Evolutionary conservation across 1,140 invertebrate genomes (phyloP).

Genomic region (Neoseiulus cucumeris): DNA sequence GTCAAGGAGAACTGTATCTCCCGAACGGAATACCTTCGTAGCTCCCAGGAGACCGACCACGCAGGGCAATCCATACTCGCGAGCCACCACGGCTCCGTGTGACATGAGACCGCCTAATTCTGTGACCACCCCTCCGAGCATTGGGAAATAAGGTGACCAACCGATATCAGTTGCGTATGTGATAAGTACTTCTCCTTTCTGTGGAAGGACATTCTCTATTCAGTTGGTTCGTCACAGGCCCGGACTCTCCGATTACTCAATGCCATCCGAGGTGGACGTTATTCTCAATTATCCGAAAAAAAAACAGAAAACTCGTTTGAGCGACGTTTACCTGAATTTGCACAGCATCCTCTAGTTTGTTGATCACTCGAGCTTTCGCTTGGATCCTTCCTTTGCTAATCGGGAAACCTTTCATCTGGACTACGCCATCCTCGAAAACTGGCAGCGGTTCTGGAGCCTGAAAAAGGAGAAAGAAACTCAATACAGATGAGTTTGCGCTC

Average conservation of each 20-base stretch:
- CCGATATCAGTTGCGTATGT: constrained; percentile 58
- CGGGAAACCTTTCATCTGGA: constrained; percentile 38
- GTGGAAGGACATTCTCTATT: constrained; percentile 17
- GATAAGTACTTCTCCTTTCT: constrained; percentile 51
- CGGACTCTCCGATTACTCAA: too few species aligned
- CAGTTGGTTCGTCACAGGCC: too few species aligned
- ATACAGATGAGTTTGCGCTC: too few species aligned
- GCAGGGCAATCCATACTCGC: not conserved
- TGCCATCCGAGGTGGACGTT: too few species aligned
- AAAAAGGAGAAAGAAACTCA: not conserved
- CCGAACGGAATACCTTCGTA: constrained; percentile 3
- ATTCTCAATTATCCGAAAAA: too few species aligned
- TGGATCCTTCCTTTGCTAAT: constrained; percentile 43
- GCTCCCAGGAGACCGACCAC: not conserved
- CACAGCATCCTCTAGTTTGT: constrained; percentile 20
- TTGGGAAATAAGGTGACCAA: constrained; percentile 70
- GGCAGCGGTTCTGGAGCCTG: not conserved
- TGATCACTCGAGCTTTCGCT: constrained; percentile 46
- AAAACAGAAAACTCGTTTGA: too few species aligned
- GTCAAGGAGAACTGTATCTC: constrained; percentile 18
- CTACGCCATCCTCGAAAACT: not conserved
- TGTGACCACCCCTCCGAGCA: constrained; percentile 54
- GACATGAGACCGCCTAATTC: constrained; percentile 65
- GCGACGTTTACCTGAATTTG: not conserved
- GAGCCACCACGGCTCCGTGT: constrained; percentile 34